These are phyloP conservation scores for Thalassaphorura encarpata DNA, from an alignment of 1,140 invertebrate genomes.

Conservation along the genomic window DNA sequence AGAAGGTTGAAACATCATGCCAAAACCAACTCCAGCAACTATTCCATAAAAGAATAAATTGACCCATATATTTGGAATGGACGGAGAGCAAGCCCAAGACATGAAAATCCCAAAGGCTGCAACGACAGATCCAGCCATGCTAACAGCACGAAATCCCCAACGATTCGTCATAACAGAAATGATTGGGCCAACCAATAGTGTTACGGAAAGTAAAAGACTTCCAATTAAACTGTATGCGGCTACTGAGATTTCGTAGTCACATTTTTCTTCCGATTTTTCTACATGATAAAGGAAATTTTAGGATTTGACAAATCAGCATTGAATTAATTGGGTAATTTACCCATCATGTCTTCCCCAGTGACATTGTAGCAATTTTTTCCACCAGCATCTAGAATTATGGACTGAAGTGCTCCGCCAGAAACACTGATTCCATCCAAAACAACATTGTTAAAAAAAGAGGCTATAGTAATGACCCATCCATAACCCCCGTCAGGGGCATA, in stretches of 20 bases:
- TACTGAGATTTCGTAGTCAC: neutral
- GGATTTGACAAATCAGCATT: neutral
- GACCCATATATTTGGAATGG: constrained; percentile 1
- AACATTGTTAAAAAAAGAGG: constrained; percentile 12
- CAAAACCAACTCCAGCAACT: constrained; percentile 14
- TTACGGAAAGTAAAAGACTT: constrained; percentile 2
- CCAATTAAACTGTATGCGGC: neutral
- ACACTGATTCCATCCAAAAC: constrained; percentile 15
- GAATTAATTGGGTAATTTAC: neutral
- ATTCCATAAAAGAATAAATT: constrained; percentile 10
- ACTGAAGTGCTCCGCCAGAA: neutral
- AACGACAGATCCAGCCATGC: constrained; percentile 9
- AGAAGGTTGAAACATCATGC: constrained; percentile 12
- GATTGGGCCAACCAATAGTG: constrained; percentile 11
- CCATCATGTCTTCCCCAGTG: neutral
- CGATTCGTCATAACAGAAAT: constrained; percentile 2
- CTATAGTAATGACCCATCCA: constrained; percentile 14
- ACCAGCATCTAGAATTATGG: neutral
- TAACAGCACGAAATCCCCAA: constrained; percentile 11
- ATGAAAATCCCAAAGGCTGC: constrained; percentile 11
- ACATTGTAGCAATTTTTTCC: neutral
- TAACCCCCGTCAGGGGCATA: neutral
- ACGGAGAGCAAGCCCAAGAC: constrained; percentile 6
- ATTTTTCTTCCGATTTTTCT: neutral
- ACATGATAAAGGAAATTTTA: neutral